Conservation (phyloP, 2,797 vertebrate genomes). For the Onychomys arenicola region DNA sequence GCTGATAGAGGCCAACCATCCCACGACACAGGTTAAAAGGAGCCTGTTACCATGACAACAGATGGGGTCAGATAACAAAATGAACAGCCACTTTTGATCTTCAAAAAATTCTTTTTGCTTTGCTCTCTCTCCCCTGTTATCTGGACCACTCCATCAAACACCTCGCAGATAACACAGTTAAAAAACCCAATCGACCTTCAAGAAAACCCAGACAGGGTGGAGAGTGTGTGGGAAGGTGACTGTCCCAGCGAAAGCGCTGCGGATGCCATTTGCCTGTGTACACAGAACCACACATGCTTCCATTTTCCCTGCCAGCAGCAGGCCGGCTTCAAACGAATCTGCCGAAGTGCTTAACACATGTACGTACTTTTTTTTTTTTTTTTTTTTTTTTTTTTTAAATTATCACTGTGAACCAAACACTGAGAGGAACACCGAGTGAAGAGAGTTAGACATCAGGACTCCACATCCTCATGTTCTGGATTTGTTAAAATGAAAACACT, state of each 20-base stretch:
- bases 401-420: slow-evolving; percentile 60
- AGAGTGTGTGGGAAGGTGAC: slow-evolving; percentile 88
- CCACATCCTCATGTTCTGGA: neutral
- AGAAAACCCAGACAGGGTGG: slow-evolving; percentile 89
- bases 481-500: neutral
- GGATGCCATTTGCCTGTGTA: slow-evolving; percentile 76
- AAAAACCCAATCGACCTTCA: slow-evolving; percentile 97
- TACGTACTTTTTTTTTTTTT: neutral
- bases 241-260: slow-evolving; percentile 79
- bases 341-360: slow-evolving; percentile 64
- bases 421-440: slow-evolving; percentile 50
- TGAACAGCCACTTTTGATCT: slow-evolving; percentile 93
- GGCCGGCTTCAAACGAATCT: slow-evolving; percentile 79
- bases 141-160: slow-evolving; percentile 95
- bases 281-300: slow-evolving; percentile 63
- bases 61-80: slow-evolving; percentile 95
- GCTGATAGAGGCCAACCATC: slow-evolving; percentile 90
- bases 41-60: slow-evolving; percentile 93
- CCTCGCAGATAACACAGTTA: slow-evolving; percentile 92
- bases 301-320: slow-evolving; percentile 72
- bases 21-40: slow-evolving; percentile 92
- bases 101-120: slow-evolving; percentile 91
- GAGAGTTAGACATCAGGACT: neutral
- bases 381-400: neutral
- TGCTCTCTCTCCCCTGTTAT: slow-evolving; percentile 93